Conservation (phyloP, 1,140 invertebrate species). For the Melipona quadrifasciata region DNA sequence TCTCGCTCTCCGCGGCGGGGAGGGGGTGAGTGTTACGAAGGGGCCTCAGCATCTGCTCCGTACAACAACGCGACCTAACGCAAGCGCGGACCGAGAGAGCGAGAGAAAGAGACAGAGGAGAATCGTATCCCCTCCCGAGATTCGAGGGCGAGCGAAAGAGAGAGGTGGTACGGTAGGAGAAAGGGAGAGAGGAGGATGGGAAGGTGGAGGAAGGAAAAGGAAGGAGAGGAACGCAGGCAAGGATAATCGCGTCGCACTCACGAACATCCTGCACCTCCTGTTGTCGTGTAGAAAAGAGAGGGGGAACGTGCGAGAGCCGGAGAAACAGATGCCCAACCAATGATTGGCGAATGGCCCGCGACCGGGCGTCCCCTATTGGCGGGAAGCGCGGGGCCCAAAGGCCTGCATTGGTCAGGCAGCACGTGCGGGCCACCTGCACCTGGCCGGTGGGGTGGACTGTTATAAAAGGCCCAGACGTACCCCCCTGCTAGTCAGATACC, state of each 20-base stretch:
- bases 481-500: constrained; percentile 74
- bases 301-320: constrained; percentile 38
- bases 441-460: constrained; percentile 65
- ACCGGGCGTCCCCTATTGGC: constrained; percentile 74
- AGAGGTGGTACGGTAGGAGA: neutral
- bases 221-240: constrained; percentile 35
- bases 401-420: constrained; percentile 75
- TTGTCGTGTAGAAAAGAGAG: neutral
- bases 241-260: constrained; percentile 65
- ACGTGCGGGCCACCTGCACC: constrained; percentile 79
- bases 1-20: neutral
- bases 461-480: constrained; percentile 73
- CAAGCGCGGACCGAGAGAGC: constrained; percentile 22
- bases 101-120: neutral
- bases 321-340: constrained; percentile 69
- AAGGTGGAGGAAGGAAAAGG: constrained; percentile 3
- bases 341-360: constrained; percentile 75
- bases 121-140: neutral
- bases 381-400: constrained; percentile 73
- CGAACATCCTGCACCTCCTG: constrained; percentile 63
- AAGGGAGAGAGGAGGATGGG: constrained; percentile 12
- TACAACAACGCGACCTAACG: constrained; percentile 59
- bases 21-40: constrained; percentile 28
- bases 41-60: constrained; percentile 67
- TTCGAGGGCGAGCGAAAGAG: neutral